phyloP scores from a whole-genome alignment of 2,113 vertebrate species.

The Aleadryas rufinucha region DNA sequence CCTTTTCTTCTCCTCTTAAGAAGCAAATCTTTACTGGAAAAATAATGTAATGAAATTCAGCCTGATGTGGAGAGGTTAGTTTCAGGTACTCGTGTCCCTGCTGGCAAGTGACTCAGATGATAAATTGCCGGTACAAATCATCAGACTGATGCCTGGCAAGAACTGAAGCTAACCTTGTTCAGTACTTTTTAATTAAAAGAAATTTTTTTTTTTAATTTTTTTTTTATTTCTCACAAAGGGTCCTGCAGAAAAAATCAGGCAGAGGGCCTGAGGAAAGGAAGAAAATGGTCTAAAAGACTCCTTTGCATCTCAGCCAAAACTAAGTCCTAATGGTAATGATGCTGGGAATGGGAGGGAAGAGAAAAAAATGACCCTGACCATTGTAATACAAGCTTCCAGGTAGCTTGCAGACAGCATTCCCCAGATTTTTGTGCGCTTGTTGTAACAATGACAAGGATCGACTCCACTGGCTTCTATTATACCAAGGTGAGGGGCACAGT shows the following conservation, averaged over 20 bases:
- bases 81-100: constrained; percentile 34
- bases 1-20: background rate
- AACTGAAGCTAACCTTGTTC: background rate
- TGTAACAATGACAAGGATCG: background rate
- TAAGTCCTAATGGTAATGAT: background rate
- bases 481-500: background rate
- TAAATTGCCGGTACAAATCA: constrained; percentile 38
- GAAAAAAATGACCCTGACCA: background rate
- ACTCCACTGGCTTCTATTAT: background rate
- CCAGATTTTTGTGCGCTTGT: background rate
- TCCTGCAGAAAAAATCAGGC: background rate
- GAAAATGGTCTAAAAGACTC: background rate
- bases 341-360: background rate
- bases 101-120: constrained; percentile 34
- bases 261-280: background rate
- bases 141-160: constrained; percentile 30
- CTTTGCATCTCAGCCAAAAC: background rate
- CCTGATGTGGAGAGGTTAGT: constrained; percentile 15
- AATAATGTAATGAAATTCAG: background rate
- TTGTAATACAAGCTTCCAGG: background rate
- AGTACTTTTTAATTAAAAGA: constrained; percentile 49
- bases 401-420: background rate
- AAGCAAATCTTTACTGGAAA: background rate
- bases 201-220: background rate
- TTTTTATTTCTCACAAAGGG: background rate